Percentiles rank a stretch among this genome's conserved stretches.
phyloP scores from a whole-genome alignment of 1,140 invertebrate genomes.

The Olivierus martensii region DNA sequence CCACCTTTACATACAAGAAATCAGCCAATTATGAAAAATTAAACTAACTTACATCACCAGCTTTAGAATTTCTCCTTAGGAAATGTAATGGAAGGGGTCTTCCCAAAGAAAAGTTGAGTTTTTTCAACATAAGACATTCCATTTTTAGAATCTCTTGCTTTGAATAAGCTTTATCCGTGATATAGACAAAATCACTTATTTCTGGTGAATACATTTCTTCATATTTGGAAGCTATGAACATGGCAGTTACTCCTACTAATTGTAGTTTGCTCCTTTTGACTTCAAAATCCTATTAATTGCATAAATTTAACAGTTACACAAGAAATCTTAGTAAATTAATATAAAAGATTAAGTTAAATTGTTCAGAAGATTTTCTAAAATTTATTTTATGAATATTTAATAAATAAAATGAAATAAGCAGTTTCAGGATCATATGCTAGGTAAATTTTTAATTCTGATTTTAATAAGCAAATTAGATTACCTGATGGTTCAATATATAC shows the following conservation, averaged over 20 bases:
- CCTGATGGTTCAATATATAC: no score
- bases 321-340: neutral
- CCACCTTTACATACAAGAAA: no score
- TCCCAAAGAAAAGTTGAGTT: conserved; percentile 64
- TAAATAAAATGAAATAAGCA: neutral
- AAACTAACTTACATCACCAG: conserved; percentile 40
- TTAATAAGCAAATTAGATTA: no score
- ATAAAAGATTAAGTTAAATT: conserved; percentile 1
- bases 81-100: conserved; percentile 78
- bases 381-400: neutral
- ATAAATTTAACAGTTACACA: neutral
- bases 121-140: conserved; percentile 50
- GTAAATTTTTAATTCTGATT: no score
- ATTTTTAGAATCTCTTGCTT: conserved; percentile 64
- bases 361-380: neutral
- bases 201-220: conserved; percentile 88
- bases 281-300: conserved; percentile 34
- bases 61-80: conserved; percentile 64
- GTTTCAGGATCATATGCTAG: no score
- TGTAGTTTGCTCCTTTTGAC: conserved; percentile 59
- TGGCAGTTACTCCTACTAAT: conserved; percentile 76
- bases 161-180: conserved; percentile 77
- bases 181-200: conserved; percentile 77
- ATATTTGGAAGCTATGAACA: conserved; percentile 89
- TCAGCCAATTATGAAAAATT: conserved; percentile 4